A percentile compares a stretch with the other conserved stretches of the same genome.
Evolutionary conservation across 2,888 invertebrate genomes (phyloP).

Genomic region (Serrognathus titanus): DNA sequence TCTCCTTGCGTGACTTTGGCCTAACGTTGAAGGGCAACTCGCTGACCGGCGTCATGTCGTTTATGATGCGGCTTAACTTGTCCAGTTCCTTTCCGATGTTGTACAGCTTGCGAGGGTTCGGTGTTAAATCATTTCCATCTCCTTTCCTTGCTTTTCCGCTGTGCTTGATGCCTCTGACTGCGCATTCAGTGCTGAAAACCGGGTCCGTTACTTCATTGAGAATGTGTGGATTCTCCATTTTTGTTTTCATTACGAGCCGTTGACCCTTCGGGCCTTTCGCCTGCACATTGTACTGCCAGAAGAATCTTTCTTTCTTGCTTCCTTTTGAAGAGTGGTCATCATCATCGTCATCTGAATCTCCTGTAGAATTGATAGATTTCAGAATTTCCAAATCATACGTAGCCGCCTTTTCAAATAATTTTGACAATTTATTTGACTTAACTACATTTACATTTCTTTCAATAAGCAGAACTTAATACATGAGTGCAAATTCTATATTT

Average conservation of each 20-base stretch:
- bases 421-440: slow-evolving; percentile 3
- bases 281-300: slow-evolving; percentile 99
- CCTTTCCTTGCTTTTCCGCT: slow-evolving; percentile 88
- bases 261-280: slow-evolving; percentile 97
- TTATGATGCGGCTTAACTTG: slow-evolving; percentile 85
- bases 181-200: slow-evolving; percentile 91
- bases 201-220: slow-evolving; percentile 91
- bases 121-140: slow-evolving; percentile 95
- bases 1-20: slow-evolving; percentile 93
- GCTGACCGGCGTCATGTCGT: slow-evolving; percentile 93
- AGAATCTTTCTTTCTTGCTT: slow-evolving; percentile 77
- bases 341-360: slow-evolving; percentile 65
- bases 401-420: background rate
- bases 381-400: background rate
- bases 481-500: slow-evolving; percentile 19
- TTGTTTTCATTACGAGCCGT: slow-evolving; percentile 77
- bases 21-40: slow-evolving; percentile 86
- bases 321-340: slow-evolving; percentile 46
- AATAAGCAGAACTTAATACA: background rate
- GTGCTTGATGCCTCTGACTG: slow-evolving; percentile 84
- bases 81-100: slow-evolving; percentile 90
- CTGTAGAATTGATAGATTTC: slow-evolving; percentile 17
- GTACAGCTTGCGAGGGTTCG: slow-evolving; percentile 88
- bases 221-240: slow-evolving; percentile 87
- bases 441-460: background rate